Conservation (phyloP, 2,113 vertebrate genomes). For the Puffinus mauretanicus region DNA sequence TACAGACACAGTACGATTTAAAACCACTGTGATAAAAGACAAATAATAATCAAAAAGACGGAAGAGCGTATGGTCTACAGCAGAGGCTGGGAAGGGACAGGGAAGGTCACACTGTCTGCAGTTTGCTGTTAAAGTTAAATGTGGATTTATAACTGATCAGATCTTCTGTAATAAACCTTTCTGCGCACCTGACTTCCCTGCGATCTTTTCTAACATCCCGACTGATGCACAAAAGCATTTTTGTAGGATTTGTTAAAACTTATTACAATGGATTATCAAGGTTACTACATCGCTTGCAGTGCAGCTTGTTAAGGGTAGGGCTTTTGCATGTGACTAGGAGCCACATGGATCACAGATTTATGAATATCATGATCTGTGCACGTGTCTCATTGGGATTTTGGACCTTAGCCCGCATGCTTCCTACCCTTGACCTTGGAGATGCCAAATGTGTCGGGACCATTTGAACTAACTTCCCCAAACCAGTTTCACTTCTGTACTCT, state of each 20-base stretch:
- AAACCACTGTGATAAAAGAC: not conserved
- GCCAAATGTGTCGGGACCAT: not conserved
- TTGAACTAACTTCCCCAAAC: not conserved
- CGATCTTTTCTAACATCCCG: not conserved
- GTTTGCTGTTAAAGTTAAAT: not conserved
- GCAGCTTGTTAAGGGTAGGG: not conserved
- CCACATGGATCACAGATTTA: accelerated
- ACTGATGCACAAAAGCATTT: not conserved
- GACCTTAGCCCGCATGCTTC: not conserved
- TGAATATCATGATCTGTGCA: accelerated
- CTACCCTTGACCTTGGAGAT: not conserved
- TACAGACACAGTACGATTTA: not conserved
- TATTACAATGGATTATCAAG: not conserved
- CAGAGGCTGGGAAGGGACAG: not conserved
- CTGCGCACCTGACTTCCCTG: not conserved
- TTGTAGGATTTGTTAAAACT: not conserved
- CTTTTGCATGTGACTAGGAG: not conserved
- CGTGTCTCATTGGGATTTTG: not conserved
- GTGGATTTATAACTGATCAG: not conserved
- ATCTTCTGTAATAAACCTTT: not conserved
- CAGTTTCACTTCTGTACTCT: not conserved
- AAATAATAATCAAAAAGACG: not conserved
- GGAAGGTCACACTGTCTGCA: not conserved
- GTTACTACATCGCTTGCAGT: not conserved
- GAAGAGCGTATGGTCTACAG: not conserved